Conservation (phyloP, 2,888 invertebrate species). For the Gasteruption jaculator region DNA sequence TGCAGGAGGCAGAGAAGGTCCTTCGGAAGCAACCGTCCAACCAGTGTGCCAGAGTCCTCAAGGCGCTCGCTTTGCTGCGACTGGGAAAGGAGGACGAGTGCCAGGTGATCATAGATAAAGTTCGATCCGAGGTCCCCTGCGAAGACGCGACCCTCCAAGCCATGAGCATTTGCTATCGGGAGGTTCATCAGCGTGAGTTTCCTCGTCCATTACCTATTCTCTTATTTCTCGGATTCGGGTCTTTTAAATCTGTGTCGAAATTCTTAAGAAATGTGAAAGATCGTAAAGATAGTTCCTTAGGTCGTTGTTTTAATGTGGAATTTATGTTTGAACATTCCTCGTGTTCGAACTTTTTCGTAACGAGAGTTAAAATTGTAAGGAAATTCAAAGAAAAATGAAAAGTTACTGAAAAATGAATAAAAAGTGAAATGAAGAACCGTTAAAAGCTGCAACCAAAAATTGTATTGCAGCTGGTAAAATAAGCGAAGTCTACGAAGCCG, state of each 20-base stretch:
- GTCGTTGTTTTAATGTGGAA: too few relatives aligned
- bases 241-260: too few relatives aligned
- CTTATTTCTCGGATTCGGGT: too few relatives aligned
- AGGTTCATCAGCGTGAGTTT: conserved; percentile 81
- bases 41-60: conserved; percentile 87
- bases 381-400: too few relatives aligned
- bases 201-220: conserved; percentile 1
- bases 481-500: conserved; percentile 84
- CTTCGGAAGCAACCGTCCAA: conserved; percentile 88
- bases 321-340: too few relatives aligned
- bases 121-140: conserved; percentile 75
- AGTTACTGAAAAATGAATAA: too few relatives aligned
- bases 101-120: conserved; percentile 66
- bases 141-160: conserved; percentile 95
- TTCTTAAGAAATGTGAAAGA: too few relatives aligned
- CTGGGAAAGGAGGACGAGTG: conserved; percentile 83
- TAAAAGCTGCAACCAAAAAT: too few relatives aligned
- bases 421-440: too few relatives aligned
- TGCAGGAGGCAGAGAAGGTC: conserved; percentile 95
- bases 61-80: conserved; percentile 85
- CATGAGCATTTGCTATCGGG: conserved; percentile 91
- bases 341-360: too few relatives aligned
- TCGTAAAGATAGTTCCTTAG: conserved; percentile 3
- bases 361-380: too few relatives aligned
- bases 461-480: conserved; percentile 76